These are phyloP conservation scores for Atethmia centrago DNA, from an alignment of 2,888 invertebrate genomes.

Conservation along the genomic window DNA sequence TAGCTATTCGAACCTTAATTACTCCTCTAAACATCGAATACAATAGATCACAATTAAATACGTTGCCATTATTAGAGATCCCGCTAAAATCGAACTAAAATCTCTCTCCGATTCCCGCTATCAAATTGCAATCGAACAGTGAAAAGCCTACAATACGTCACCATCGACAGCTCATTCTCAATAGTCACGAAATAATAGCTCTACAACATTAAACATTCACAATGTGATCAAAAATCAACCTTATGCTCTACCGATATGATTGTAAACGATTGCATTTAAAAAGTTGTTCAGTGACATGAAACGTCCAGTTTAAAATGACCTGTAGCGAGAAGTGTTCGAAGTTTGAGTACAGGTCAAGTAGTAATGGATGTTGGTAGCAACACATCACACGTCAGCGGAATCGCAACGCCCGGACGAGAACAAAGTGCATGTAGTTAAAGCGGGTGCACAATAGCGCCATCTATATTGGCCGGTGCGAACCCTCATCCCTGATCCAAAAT, in stretches of 20 bases:
- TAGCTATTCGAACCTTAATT: slow-evolving; percentile 18
- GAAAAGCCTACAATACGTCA: slow-evolving; percentile 88
- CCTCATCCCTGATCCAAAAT: slow-evolving; percentile 73
- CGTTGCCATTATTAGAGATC: slow-evolving; percentile 38
- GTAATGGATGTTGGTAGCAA: slow-evolving; percentile 77
- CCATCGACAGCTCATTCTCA: slow-evolving; percentile 86
- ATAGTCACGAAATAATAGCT: slow-evolving; percentile 84
- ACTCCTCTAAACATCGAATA: slow-evolving; percentile 7
- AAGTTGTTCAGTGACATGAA: slow-evolving; percentile 67
- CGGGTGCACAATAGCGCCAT: slow-evolving; percentile 80
- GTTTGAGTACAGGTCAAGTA: slow-evolving; percentile 63
- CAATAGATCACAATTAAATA: slow-evolving; percentile 45
- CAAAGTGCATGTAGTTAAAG: slow-evolving; percentile 87
- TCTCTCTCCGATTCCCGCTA: slow-evolving; percentile 69
- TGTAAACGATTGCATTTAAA: slow-evolving; percentile 54
- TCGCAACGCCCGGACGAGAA: slow-evolving; percentile 81
- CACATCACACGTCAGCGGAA: slow-evolving; percentile 86
- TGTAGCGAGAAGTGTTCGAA: slow-evolving; percentile 50
- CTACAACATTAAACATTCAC: slow-evolving; percentile 26
- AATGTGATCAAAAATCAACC: slow-evolving; percentile 65
- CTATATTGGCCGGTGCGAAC: slow-evolving; percentile 79
- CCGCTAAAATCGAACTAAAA: slow-evolving; percentile 54
- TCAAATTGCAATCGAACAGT: slow-evolving; percentile 79
- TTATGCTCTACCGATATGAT: slow-evolving; percentile 55
- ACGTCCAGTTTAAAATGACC: slow-evolving; percentile 74